phyloP scores from a whole-genome alignment of 2,888 invertebrate species.

The Metacarcinus magister region DNA sequence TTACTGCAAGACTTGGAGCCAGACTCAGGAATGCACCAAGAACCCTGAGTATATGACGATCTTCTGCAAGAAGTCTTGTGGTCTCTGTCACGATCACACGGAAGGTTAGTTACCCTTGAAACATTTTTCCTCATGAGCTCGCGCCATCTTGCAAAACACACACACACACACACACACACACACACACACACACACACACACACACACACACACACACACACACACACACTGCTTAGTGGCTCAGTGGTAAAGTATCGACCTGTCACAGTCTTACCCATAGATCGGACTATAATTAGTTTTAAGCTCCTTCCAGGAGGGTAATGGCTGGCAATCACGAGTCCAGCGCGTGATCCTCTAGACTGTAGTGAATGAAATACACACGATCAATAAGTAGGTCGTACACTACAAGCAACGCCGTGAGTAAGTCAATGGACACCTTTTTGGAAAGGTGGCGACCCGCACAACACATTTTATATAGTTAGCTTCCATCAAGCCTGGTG shows the following conservation, averaged over 20 bases:
- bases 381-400: not conserved
- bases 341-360: too few relatives aligned
- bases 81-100: conserved; percentile 76
- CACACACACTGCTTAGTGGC: too few relatives aligned
- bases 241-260: not conserved
- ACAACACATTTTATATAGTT: not conserved
- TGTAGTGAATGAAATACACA: too few relatives aligned
- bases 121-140: not conserved
- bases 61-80: conserved; percentile 82
- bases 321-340: too few relatives aligned
- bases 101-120: conserved; percentile 57
- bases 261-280: too few relatives aligned
- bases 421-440: not conserved
- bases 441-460: not conserved
- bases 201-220: not conserved
- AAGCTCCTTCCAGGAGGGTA: too few relatives aligned
- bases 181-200: conserved; percentile 11
- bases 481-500: not conserved
- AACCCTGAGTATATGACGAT: conserved; percentile 82
- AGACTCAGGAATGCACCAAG: conserved; percentile 81
- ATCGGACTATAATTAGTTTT: too few relatives aligned
- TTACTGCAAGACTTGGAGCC: conserved; percentile 82
- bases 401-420: not conserved
- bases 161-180: not conserved
- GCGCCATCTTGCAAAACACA: not conserved